Evolutionary conservation across 2,888 invertebrate species (phyloP), one percentile per base, ranked within the genome.

Genomic region (Xanthia togata): DNA sequence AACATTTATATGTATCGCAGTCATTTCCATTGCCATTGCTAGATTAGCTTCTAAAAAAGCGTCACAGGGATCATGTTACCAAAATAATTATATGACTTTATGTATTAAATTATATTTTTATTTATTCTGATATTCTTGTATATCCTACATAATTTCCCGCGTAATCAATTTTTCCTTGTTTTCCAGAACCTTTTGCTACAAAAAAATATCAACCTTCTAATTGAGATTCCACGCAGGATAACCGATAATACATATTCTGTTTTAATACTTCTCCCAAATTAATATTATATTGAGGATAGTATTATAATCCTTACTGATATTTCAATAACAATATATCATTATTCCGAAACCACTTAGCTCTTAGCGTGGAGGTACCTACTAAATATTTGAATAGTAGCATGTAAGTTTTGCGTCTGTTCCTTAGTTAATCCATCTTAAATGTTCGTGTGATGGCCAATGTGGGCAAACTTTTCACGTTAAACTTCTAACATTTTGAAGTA

Each of bases 301-400:
- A 14, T 38, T 53, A 47, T 20, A 70, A 68, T 71, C 44, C 23
- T 53, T 41, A 55, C 31, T 20, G 20, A 68, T 59, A 59, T 59
- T 17, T 2, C 64, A 75, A 81, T 70, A 77, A 60, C 55, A 71
- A 62, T 62, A 53, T 55, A 50, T 53, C 20, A 70, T 70, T 57
- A 76, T 70, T 76, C 50, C 53, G 41, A 6, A 47, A 60, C 26
- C 23, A 44, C 47, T 70, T 82, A 26, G 59, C 63, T 41, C 26
- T 50, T 60, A 74, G 75, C 53, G 11, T 59, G 50, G 11, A 69
- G 35, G 6, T 44, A 50, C 23, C 62, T 55, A 59, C 14, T 50
- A 57, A 65, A 82, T 72, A 76, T 57, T 82, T n/a, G 26, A 71
- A 69, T 31, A 59, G 44, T 44, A 8, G 1, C 2, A 23, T 23